phyloP scores from a whole-genome alignment of 2,113 vertebrate genomes.

The Mesembrinibis cayennensis region DNA sequence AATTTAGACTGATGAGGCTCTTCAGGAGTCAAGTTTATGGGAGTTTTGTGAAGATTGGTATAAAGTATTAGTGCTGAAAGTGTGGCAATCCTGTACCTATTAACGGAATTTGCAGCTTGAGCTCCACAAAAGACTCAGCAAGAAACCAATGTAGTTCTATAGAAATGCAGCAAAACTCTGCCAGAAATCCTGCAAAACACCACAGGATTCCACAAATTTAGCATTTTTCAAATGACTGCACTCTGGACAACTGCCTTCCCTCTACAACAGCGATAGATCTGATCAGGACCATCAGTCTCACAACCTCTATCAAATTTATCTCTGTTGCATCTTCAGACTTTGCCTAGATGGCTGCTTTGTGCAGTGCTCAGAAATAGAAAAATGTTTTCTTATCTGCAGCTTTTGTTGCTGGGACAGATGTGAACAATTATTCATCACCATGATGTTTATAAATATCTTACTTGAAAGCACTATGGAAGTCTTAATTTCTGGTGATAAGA shows the following conservation, averaged over 20 bases:
- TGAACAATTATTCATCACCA: neutral
- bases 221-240: slow-evolving; percentile 13
- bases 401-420: neutral
- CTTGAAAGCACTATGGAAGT: neutral
- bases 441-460: neutral
- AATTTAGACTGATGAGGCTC: neutral
- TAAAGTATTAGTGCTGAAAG: neutral
- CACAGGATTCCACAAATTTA: neutral
- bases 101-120: slow-evolving; percentile 6
- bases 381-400: neutral
- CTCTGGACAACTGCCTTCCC: neutral
- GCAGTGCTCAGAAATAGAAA: neutral
- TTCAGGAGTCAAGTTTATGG: neutral
- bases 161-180: neutral
- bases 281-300: neutral
- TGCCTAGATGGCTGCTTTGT: neutral
- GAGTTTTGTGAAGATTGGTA: neutral
- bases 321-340: neutral
- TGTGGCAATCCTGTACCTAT: neutral
- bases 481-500: neutral
- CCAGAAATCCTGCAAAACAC: neutral
- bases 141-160: neutral
- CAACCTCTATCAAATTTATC: neutral
- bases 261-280: neutral
- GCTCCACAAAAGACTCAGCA: neutral